Base-by-base conservation (phyloP, 2,113 vertebrate species). In the Tenrec ecaudatus region DNA sequence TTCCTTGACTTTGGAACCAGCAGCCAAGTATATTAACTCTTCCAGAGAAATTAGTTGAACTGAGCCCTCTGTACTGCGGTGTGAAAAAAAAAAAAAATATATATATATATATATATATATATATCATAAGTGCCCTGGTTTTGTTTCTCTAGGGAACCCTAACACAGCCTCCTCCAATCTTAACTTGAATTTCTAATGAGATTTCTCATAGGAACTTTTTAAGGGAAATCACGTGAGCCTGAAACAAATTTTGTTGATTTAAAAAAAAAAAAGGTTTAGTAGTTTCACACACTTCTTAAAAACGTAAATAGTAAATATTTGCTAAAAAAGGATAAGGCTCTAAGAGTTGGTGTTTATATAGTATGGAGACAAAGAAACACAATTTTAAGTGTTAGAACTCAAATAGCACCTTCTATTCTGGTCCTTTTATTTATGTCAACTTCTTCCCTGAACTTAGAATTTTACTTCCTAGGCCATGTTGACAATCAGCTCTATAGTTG, bases 251-350 rank as follows among this genome's bases (percentile, higher is more conserved):
- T 53, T 53, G 47, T 53, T 53, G 31, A 11, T 84, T 80, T 36
- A 23, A 29, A 90, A 88, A 92, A 88, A 92, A 71, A 9, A 96
- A 71, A 15, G 57, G 6, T 53, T 53, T 53, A 53, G 47, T 53
- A 81, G 15, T 19, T 81, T n/a, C 36, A 81, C 4, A 80, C 40
- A 62, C 53, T 88, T 71, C 71, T 85, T 88, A 81, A 76, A 62
- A 86, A 86, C 53, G 25, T 29, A 93, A 83, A 91, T 57, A 64
- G 5, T 29, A 82, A 69, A 38, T 53, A 19, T 3, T 57, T 89
- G 62, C 68, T 85, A 76, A 86, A 62, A 69, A 38, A 81, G 1
- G 14, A 0, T 81, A 64, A 77, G 6, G 31, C 25, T 86, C 57
- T 90, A 58, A 75, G 25, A 81, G 25, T 29, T 22, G 23, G 1